Evolutionary conservation across 2,113 vertebrate genomes (phyloP).

Genomic region (Eurypyga helias): DNA sequence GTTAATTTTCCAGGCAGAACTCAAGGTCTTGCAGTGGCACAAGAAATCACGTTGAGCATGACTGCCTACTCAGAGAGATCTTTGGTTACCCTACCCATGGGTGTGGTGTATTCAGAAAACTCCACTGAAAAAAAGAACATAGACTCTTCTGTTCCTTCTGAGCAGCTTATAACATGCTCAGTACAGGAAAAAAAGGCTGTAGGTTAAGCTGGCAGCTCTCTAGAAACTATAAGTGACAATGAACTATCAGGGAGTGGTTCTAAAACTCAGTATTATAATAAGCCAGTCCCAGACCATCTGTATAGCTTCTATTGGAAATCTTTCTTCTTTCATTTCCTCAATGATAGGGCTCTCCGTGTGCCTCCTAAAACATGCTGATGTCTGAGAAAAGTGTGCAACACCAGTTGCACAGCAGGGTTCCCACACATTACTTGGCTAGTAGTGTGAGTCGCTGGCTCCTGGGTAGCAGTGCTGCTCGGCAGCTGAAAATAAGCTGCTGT

Average conservation of each 20-base stretch:
- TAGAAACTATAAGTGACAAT: not conserved
- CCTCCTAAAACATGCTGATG: not conserved
- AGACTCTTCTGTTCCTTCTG: not conserved
- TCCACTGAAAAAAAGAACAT: not conserved
- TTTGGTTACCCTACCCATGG: not conserved
- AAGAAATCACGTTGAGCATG: not conserved
- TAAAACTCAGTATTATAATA: not conserved
- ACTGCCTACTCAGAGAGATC: not conserved
- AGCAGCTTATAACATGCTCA: not conserved
- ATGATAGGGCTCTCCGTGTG: not conserved
- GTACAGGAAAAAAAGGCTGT: no score
- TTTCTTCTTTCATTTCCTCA: not conserved
- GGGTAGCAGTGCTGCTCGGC: not conserved
- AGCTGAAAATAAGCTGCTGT: not conserved
- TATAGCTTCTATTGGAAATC: not conserved
- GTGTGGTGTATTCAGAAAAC: not conserved
- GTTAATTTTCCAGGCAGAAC: not conserved
- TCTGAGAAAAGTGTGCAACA: not conserved
- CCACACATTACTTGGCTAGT: not conserved
- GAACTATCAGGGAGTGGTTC: not conserved
- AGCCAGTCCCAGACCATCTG: not conserved
- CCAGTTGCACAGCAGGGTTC: not conserved
- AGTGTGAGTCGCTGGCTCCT: not conserved
- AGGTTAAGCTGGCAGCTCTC: not conserved
- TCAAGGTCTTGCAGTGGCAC: not conserved